These are phyloP conservation scores for Drosophila paracracens DNA, from an alignment of 2,888 invertebrate genomes.

Conservation along the genomic window DNA sequence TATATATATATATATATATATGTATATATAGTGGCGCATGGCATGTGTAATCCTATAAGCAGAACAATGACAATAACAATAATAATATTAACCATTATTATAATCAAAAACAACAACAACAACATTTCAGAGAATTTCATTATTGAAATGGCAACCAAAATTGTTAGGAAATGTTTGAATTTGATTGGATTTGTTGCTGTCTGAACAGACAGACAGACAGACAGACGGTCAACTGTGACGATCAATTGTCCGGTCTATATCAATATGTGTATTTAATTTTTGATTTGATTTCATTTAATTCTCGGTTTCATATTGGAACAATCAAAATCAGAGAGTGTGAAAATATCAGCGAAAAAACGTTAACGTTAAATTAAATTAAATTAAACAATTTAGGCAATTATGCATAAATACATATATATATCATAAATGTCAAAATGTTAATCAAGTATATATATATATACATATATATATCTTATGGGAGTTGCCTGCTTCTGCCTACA, in stretches of 20 bases:
- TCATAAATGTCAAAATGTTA: no score
- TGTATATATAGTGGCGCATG: slow-evolving; percentile 26
- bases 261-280: not conserved
- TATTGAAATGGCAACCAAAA: slow-evolving; percentile 66
- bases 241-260: not conserved
- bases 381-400: not conserved
- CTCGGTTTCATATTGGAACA: not conserved
- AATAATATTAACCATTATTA: slow-evolving; percentile 48
- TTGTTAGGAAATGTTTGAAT: slow-evolving; percentile 50
- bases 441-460: no score
- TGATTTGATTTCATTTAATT: slow-evolving; percentile 11
- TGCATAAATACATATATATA: no score
- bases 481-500: no score
- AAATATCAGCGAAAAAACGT: not conserved
- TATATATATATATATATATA: not conserved
- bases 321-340: not conserved
- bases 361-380: not conserved
- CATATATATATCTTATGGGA: no score
- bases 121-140: slow-evolving; percentile 36
- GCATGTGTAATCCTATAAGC: slow-evolving; percentile 34
- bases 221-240: slow-evolving; percentile 30
- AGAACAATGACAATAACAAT: slow-evolving; percentile 52
- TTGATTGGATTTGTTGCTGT: slow-evolving; percentile 21
- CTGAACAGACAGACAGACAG: not conserved
- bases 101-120: slow-evolving; percentile 32